These are phyloP conservation scores for Anguilla japonica DNA, from an alignment of 2,113 vertebrate species.

Conservation along the genomic window DNA sequence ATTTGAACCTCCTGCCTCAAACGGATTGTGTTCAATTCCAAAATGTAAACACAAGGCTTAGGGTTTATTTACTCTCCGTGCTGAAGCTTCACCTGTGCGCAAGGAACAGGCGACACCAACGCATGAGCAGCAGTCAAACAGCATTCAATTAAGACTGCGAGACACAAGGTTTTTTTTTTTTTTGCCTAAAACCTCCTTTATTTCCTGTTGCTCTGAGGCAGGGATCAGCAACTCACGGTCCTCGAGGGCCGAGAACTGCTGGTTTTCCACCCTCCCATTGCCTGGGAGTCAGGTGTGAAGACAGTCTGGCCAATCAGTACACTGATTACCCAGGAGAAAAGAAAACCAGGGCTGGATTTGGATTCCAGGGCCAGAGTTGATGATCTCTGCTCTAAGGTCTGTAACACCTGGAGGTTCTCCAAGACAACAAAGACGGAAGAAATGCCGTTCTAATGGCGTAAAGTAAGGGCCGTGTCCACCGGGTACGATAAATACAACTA, in stretches of 20 bases:
- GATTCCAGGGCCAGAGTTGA: too few species aligned
- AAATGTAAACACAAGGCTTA: slow-evolving; percentile 13
- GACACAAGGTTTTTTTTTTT: too few species aligned
- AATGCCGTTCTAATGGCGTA: neutral
- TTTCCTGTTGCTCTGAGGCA: neutral
- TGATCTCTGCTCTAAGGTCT: neutral
- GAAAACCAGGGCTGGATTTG: too few species aligned
- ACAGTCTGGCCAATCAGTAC: too few species aligned
- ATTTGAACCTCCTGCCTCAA: slow-evolving; percentile 11
- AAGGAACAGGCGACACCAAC: neutral
- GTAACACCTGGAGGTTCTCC: neutral
- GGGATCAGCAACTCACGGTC: too few species aligned
- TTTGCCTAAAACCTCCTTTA: neutral
- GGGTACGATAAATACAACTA: neutral
- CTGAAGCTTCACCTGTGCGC: neutral
- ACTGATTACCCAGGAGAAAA: too few species aligned
- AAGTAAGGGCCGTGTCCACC: neutral
- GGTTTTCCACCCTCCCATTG: too few species aligned
- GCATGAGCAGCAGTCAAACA: neutral
- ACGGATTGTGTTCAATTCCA: slow-evolving; percentile 6
- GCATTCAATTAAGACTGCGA: neutral
- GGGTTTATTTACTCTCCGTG: neutral
- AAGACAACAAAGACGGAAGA: neutral
- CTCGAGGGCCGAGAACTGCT: too few species aligned
- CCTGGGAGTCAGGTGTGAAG: too few species aligned